Conservation (phyloP, 1,140 invertebrate species). For the Gerris buenoi region DNA sequence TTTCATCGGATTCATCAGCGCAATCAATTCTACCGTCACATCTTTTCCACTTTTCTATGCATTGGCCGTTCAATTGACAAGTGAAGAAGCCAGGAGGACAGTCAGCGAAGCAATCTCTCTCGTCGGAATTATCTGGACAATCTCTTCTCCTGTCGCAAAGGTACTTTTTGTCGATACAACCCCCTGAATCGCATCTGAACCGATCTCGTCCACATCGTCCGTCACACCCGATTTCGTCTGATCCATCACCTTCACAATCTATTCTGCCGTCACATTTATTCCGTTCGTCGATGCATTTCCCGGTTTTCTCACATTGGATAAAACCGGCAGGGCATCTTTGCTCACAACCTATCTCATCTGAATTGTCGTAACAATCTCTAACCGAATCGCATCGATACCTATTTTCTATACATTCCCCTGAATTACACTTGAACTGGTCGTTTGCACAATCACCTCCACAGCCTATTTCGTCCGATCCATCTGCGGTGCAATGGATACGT, state of each 20-base stretch:
- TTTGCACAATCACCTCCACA: neutral
- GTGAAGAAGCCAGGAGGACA: neutral
- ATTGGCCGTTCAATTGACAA: slow-evolving; percentile 18
- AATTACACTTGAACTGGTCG: neutral
- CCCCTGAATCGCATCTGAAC: slow-evolving; percentile 11
- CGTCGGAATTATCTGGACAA: slow-evolving; percentile 30
- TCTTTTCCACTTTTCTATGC: slow-evolving; percentile 21
- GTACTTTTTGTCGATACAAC: slow-evolving; percentile 24
- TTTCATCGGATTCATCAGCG: slow-evolving; percentile 29
- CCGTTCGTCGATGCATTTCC: slow-evolving; percentile 25
- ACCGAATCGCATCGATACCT: neutral
- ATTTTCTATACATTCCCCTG: neutral
- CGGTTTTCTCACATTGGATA: slow-evolving; percentile 11
- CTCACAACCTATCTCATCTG: neutral
- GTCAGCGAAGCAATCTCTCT: slow-evolving; percentile 34
- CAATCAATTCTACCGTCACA: slow-evolving; percentile 6
- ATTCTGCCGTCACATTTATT: neutral
- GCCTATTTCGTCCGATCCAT: slow-evolving; percentile 65
- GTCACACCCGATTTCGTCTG: slow-evolving; percentile 25
- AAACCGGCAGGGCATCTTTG: neutral
- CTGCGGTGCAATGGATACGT: slow-evolving; percentile 61
- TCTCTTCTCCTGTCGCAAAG: slow-evolving; percentile 5
- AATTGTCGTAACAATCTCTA: neutral
- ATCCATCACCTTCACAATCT: slow-evolving; percentile 30
- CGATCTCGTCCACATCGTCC: neutral